phyloP scores from a whole-genome alignment of 2,113 vertebrate species.

The Emydocephalus ijimae region DNA sequence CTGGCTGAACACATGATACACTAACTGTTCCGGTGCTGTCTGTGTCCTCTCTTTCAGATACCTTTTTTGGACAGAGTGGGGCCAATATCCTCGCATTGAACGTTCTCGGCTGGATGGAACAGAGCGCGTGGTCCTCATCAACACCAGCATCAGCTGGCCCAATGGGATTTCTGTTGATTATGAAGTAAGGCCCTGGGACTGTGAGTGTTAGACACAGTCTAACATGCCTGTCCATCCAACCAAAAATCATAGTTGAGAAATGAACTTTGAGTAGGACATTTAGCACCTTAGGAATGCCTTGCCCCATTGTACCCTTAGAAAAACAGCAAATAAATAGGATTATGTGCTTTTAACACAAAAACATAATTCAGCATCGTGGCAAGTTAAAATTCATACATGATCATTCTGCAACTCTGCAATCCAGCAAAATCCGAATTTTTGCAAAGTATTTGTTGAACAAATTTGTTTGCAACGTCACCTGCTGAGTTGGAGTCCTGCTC shows the following conservation, averaged over 20 bases:
- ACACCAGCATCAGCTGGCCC: conserved; percentile 94
- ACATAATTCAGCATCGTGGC: neutral
- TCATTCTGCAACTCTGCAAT: neutral
- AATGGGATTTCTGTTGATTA: conserved; percentile 96
- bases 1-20: neutral
- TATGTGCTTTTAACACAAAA: neutral
- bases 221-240: neutral
- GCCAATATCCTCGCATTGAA: conserved; percentile 94
- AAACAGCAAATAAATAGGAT: neutral
- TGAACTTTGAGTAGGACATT: neutral
- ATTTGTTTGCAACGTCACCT: neutral
- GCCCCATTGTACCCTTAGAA: neutral
- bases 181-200: conserved; percentile 67
- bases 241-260: too few species aligned
- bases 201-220: neutral
- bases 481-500: neutral
- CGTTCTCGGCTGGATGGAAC: conserved; percentile 87
- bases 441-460: neutral
- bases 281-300: neutral
- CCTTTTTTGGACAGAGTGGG: conserved; percentile 98
- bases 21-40: neutral
- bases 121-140: conserved; percentile 85
- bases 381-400: neutral
- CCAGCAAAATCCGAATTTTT: neutral
- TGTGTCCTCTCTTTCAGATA: conserved; percentile 73